Conservation (phyloP, 2,113 vertebrate genomes). For the Alligator sinensis region DNA sequence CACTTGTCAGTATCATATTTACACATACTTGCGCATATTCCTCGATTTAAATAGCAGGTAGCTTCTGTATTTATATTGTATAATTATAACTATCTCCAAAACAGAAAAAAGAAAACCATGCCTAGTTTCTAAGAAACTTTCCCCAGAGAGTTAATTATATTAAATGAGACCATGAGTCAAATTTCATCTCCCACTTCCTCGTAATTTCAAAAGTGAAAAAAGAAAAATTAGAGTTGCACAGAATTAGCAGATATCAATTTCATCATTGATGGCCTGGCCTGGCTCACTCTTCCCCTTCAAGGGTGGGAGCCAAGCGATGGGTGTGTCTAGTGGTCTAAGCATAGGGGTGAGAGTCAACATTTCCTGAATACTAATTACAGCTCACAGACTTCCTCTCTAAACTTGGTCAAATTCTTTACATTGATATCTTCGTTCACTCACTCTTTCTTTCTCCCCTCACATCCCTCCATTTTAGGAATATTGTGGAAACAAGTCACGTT, state of each 20-base stretch:
- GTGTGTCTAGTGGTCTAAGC: background rate
- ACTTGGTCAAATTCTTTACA: background rate
- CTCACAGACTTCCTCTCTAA: background rate
- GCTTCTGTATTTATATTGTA: background rate
- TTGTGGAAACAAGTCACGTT: slow-evolving; percentile 13
- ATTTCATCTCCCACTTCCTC: background rate
- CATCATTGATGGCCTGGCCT: background rate
- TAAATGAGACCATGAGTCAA: background rate
- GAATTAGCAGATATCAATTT: background rate
- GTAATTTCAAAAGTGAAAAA: background rate
- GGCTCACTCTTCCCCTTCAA: background rate
- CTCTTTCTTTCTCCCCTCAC: slow-evolving; percentile 33
- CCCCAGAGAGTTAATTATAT: background rate
- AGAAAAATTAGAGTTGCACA: background rate
- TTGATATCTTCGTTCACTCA: background rate
- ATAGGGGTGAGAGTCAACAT: background rate
- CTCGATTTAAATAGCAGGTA: background rate
- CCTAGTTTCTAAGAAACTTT: background rate
- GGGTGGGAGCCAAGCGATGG: slow-evolving; percentile 16
- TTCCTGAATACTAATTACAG: slow-evolving; percentile 51
- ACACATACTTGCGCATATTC: background rate
- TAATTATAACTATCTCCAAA: background rate
- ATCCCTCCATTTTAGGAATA: slow-evolving; percentile 55
- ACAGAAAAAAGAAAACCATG: background rate
- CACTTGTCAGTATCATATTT: background rate